Evolutionary conservation across 2,797 vertebrate species (phyloP).

Genomic region (Cynopterus sphinx): DNA sequence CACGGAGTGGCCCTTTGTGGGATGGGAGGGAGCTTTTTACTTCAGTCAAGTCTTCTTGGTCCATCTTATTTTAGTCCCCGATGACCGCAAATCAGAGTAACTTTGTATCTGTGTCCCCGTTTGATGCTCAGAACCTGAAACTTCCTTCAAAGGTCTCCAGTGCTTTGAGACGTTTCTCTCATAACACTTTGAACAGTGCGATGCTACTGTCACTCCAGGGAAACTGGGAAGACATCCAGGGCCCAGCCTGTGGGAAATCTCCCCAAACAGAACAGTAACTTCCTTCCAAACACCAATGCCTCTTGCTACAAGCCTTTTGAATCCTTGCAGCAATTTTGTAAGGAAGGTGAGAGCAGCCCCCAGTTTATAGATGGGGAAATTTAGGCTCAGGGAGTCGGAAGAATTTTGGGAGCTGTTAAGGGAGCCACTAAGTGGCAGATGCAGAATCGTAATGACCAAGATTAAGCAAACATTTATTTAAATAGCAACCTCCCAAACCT

Average conservation of each 20-base stretch:
- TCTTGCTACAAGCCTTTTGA: background rate
- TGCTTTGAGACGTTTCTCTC: slow-evolving; percentile 62
- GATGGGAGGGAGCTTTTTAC: slow-evolving; percentile 14
- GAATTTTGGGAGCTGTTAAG: background rate
- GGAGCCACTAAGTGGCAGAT: background rate
- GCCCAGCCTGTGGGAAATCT: background rate
- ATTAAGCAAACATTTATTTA: slow-evolving; percentile 30
- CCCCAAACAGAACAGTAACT: background rate
- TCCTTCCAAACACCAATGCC: background rate
- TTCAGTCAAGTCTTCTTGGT: slow-evolving; percentile 27
- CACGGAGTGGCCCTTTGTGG: background rate
- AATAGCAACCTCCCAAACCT: background rate
- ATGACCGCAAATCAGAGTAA: slow-evolving; percentile 39
- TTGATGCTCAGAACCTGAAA: slow-evolving; percentile 63
- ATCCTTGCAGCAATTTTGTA: background rate
- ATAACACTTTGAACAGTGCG: slow-evolving; percentile 23
- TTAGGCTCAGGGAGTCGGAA: background rate
- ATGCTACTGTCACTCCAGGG: background rate
- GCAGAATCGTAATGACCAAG: background rate
- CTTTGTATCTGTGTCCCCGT: slow-evolving; percentile 36
- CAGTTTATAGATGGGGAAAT: background rate
- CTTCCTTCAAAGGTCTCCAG: slow-evolving; percentile 46
- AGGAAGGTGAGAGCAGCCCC: background rate
- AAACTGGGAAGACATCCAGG: background rate
- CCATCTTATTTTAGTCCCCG: slow-evolving; percentile 7